These are phyloP conservation scores for Hydrolagus colliei DNA, from an alignment of 2,797 vertebrate genomes.

Conservation along the genomic window DNA sequence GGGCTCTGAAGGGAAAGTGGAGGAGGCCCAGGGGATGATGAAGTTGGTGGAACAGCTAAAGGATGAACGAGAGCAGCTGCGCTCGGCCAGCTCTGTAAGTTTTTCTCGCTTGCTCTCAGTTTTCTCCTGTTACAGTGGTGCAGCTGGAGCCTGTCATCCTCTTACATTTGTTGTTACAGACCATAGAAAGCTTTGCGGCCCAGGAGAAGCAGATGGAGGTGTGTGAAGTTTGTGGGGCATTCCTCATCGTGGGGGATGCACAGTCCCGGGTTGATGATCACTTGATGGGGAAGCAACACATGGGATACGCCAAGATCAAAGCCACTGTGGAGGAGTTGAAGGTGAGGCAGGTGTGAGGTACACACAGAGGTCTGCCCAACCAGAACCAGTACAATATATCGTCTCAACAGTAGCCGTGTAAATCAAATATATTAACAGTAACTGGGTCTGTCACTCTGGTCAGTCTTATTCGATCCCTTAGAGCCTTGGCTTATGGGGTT, in stretches of 20 bases:
- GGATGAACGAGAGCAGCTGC: slow-evolving; percentile 88
- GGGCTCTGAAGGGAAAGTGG: slow-evolving; percentile 91
- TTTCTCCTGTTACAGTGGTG: accelerated
- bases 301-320: slow-evolving; percentile 99
- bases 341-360: slow-evolving; percentile 53
- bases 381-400: too few species aligned
- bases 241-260: slow-evolving; percentile 94
- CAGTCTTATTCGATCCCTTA: too few species aligned
- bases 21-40: slow-evolving; percentile 99
- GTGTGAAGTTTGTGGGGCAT: slow-evolving; percentile 96
- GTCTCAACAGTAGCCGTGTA: too few species aligned
- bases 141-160: background rate
- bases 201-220: slow-evolving; percentile 99
- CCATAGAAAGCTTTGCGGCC: slow-evolving; percentile 96
- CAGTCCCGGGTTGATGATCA: slow-evolving; percentile 96
- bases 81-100: slow-evolving; percentile 87
- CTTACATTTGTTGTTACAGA: slow-evolving; percentile 53
- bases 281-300: slow-evolving; percentile 98
- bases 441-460: too few species aligned
- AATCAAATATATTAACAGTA: too few species aligned
- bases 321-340: slow-evolving; percentile 97
- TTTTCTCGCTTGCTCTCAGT: background rate
- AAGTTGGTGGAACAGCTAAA: slow-evolving; percentile 97
- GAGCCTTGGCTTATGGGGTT: too few species aligned
- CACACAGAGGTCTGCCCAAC: too few species aligned